phyloP scores from a whole-genome alignment of 2,113 vertebrate genomes.

The Solenodon paradoxus region DNA sequence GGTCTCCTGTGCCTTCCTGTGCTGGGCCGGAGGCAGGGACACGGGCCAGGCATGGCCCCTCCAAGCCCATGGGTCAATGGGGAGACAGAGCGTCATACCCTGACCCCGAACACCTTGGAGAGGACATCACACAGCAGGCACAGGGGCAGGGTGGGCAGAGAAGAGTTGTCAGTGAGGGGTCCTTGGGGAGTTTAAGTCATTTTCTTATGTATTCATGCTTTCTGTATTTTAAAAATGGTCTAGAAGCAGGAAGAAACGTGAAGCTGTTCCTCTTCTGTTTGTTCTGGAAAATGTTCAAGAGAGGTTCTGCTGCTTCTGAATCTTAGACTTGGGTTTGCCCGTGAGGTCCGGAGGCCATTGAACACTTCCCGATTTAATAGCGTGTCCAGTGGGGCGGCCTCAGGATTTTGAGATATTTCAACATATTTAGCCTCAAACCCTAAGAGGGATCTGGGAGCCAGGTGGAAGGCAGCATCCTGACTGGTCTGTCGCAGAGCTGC shows the following conservation, averaged over 20 bases:
- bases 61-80: rapidly evolving
- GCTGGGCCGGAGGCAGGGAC: neutral
- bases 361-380: neutral
- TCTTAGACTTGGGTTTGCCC: neutral
- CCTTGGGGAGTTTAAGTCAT: neutral
- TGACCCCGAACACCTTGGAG: neutral
- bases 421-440: neutral
- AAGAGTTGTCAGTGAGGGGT: neutral
- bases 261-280: neutral
- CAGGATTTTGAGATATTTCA: neutral
- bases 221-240: neutral
- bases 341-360: neutral
- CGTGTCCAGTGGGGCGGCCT: neutral
- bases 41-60: neutral
- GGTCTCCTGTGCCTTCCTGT: neutral
- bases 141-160: neutral
- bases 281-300: neutral
- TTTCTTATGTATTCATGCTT: neutral
- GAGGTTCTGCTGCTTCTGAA: neutral
- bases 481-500: neutral
- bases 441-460: neutral
- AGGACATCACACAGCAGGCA: rapidly evolving
- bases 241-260: neutral
- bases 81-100: neutral
- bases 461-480: neutral